A percentile compares a stretch with the other conserved stretches of the same genome.
Conservation (phyloP, 2,888 invertebrate genomes). For the Hedychridium roseum region DNA sequence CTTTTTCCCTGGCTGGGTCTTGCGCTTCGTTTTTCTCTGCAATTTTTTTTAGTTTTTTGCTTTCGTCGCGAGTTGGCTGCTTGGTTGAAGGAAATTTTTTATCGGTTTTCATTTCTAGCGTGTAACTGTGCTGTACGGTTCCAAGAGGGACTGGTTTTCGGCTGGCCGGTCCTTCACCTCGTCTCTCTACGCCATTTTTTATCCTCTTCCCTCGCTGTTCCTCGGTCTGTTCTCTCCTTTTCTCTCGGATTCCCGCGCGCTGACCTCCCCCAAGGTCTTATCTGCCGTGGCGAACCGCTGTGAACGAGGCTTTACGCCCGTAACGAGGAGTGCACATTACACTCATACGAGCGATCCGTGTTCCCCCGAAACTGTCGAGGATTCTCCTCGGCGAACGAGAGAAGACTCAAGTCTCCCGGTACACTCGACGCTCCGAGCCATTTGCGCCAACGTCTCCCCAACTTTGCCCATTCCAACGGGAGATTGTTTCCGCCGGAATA, state of each 20-base stretch:
- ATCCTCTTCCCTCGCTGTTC: not conserved
- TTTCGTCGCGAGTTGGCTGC: no score
- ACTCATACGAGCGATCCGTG: constrained; percentile 14
- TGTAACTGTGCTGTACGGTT: no score
- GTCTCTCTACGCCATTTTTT: constrained; percentile 7
- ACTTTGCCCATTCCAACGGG: not conserved
- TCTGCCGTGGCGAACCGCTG: constrained; percentile 26
- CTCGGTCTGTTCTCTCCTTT: constrained; percentile 9
- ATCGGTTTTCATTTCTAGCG: no score
- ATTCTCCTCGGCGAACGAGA: constrained; percentile 6
- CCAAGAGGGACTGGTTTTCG: not conserved
- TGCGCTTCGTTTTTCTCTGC: no score
- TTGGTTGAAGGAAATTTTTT: no score
- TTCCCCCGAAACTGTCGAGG: constrained; percentile 18
- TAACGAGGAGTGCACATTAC: constrained; percentile 17
- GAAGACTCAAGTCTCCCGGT: not conserved
- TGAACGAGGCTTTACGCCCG: constrained; percentile 14
- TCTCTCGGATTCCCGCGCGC: constrained; percentile 27
- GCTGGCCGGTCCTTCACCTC: constrained; percentile 1
- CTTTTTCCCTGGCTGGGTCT: no score
- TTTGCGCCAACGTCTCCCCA: not conserved
- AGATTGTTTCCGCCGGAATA: not conserved
- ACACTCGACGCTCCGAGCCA: not conserved
- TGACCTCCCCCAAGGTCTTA: constrained; percentile 52
- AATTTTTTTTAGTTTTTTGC: no score